These are phyloP conservation scores for Andrena haemorrhoa DNA, from an alignment of 2,888 invertebrate species.

Conservation along the genomic window DNA sequence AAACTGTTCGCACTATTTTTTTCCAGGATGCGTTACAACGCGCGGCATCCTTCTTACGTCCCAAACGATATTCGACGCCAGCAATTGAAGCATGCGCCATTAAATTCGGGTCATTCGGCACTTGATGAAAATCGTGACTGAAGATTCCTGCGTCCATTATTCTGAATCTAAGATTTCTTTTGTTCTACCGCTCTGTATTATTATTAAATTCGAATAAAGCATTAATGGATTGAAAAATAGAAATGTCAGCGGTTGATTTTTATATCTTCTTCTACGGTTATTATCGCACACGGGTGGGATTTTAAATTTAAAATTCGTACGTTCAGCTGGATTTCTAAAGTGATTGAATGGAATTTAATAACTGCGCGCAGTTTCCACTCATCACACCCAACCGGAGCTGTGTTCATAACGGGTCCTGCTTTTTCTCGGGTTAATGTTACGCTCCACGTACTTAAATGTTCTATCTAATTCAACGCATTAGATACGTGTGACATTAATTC, in stretches of 20 bases:
- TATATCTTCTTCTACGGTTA: no score
- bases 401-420: background rate
- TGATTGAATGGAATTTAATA: background rate
- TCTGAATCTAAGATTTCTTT: constrained; percentile 4
- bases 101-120: constrained; percentile 55
- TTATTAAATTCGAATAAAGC: no score
- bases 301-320: no score
- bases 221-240: no score
- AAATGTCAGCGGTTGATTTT: no score
- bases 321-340: no score
- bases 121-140: constrained; percentile 59
- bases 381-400: background rate
- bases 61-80: constrained; percentile 53
- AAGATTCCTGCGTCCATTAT: constrained; percentile 12
- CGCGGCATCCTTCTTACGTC: constrained; percentile 33
- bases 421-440: constrained; percentile 35
- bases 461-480: constrained; percentile 49
- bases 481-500: constrained; percentile 55
- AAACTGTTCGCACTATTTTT: background rate
- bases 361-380: background rate
- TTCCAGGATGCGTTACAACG: constrained; percentile 23
- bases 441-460: constrained; percentile 30
- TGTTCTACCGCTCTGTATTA: background rate
- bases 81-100: constrained; percentile 62
- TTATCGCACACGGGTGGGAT: no score